These are phyloP conservation scores for Trogon surrucura DNA, from an alignment of 2,113 vertebrate species.

Conservation along the genomic window DNA sequence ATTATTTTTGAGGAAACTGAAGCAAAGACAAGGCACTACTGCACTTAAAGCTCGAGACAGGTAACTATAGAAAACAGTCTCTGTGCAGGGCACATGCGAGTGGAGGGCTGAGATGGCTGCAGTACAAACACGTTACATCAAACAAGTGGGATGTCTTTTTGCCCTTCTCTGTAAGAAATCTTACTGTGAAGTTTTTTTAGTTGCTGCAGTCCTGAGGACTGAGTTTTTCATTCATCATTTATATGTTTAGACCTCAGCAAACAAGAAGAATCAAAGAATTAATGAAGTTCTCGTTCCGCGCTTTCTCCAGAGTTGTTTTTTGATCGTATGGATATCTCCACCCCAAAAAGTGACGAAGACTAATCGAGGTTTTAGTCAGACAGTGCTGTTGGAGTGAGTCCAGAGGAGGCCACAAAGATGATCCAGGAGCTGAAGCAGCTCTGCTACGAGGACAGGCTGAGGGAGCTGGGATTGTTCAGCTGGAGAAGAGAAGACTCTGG, in stretches of 20 bases:
- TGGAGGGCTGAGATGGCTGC: not conserved
- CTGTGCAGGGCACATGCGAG: not conserved
- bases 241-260: not conserved
- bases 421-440: too few relatives aligned
- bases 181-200: not conserved
- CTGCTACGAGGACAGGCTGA: too few relatives aligned
- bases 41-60: not conserved
- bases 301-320: not conserved
- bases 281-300: not conserved
- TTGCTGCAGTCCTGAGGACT: not conserved
- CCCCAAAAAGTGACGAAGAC: fast-evolving
- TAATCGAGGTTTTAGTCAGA: not conserved
- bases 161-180: too few relatives aligned
- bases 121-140: fast-evolving
- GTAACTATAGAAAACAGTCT: not conserved
- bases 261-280: not conserved
- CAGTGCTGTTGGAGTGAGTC: too few relatives aligned
- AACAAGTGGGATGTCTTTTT: not conserved
- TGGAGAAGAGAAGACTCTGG: too few relatives aligned
- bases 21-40: not conserved
- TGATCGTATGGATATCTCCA: not conserved
- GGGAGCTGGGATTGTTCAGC: too few relatives aligned
- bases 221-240: not conserved
- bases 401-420: too few relatives aligned
- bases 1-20: not conserved